Evolutionary conservation across 2,113 vertebrate species (phyloP), one percentile per base, ranked within the genome.

Genomic region (Ivindomyrus marchei): DNA sequence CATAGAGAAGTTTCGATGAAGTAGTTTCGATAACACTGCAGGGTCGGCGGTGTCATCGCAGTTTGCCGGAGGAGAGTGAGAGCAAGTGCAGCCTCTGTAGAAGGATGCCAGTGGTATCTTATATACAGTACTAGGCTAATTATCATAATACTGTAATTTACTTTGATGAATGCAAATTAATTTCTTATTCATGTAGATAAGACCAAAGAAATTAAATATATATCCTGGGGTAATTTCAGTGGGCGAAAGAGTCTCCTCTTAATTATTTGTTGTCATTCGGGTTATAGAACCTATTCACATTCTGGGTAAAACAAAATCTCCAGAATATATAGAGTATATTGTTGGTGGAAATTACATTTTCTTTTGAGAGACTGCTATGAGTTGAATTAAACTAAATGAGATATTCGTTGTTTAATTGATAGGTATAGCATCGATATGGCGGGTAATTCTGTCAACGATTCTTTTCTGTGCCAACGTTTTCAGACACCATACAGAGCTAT

Each of bases 101-200:
- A 39, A 39, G 31, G 3, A 15, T 77, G 70, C 70, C 80, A 47
- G 39, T 85, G 45, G 7, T n/a, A 24, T 85, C 47, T 42, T 24
- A 6, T 24, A 46, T 15, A 70, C 53, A 47, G 17, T 49, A 49
- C n/a, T 13, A 31, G 24, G 11, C 47, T 87, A 42, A 87, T 87
- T 50, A 52, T 87, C 49, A n/a, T 10, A 50, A 27, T 27, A 36
- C 27, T 24, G 24, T 36, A 52, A 31, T 52, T n/a, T 87, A 21
- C 42, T 52, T 87, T 49, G 52, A 87, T 53, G 3, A 50, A 52
- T 47, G 49, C 49, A 31, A 50, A 87, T 52, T 87, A 87, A 87
- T 87, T 53, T 36, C n/a, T 87, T n/a, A 31, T 47, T 87, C 85
- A 24, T 87, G 46, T 52, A 31, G 85, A 87, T 87, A 19, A 87